Evolutionary conservation across 2,888 invertebrate genomes (phyloP), one percentile per base, ranked within the genome.

Genomic region (Magallana nippona): DNA sequence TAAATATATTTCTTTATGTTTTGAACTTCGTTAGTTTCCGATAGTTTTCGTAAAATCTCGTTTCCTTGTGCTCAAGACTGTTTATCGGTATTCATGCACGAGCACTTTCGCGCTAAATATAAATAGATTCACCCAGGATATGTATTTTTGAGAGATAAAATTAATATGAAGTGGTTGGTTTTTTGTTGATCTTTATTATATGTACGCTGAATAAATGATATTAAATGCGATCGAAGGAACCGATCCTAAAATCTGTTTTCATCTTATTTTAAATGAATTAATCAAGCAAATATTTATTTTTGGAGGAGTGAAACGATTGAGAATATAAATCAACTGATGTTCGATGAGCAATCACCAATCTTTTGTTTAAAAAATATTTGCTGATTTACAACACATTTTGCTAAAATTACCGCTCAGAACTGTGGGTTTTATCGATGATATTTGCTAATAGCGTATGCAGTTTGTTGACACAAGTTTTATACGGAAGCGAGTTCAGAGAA

Each of bases 291-390:
- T 60, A 60, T 60, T 60, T 60, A 60, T n/a, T 60, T 60, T 15
- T 19, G 60, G 19, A 60, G 60, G 60, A 60, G 60, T 60, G 60
- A 60, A 60, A 60, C 60, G 60, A n/a, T n/a, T n/a, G n/a, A n/a
- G n/a, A n/a, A n/a, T n/a, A n/a, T n/a, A n/a, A n/a, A n/a, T n/a
- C n/a, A n/a, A n/a, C n/a, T n/a, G n/a, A 60, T 10, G 60, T 44
- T 44, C 8, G 44, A 44, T 44, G 5, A 44, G 44, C 44, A 44
- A 44, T 44, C 44, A 44, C 8, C 44, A 44, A 44, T 44, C 44
- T 44, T 44, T 8, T 44, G 44, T 5, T 44, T 5, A 5, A 44
- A 44, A 8, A 5, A 8, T 44, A 8, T 44, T 44, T 44, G 44
- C 8, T 44, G 44, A 44, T 44, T 32, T 32, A 32, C 32, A 32